phyloP scores from a whole-genome alignment of 2,113 vertebrate species.

The Sus scrofa region T2T-Sscrofa CM000822.6:52357001-52357500 shows the following conservation, averaged over 20 bases:
- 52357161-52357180: not conserved
- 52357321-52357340: not conserved
- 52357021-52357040: not conserved
- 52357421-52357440: too few relatives aligned
- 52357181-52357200: not conserved
- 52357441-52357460: too few relatives aligned
- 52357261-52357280: not conserved
- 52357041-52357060: not conserved
- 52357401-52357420: too few relatives aligned
- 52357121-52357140: not conserved
- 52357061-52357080: not conserved
- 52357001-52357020: not conserved
- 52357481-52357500: too few relatives aligned
- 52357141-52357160: not conserved
- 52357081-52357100: not conserved
- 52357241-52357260: not conserved
- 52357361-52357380: not conserved
- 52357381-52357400: too few relatives aligned
- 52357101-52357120: not conserved
- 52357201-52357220: too few relatives aligned
- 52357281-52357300: not conserved
- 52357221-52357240: not conserved
- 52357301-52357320: not conserved
- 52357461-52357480: too few relatives aligned
- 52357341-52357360: not conserved